Base-by-base conservation (phyloP, 2,888 invertebrate genomes). In the Ceramica pisi region DNA sequence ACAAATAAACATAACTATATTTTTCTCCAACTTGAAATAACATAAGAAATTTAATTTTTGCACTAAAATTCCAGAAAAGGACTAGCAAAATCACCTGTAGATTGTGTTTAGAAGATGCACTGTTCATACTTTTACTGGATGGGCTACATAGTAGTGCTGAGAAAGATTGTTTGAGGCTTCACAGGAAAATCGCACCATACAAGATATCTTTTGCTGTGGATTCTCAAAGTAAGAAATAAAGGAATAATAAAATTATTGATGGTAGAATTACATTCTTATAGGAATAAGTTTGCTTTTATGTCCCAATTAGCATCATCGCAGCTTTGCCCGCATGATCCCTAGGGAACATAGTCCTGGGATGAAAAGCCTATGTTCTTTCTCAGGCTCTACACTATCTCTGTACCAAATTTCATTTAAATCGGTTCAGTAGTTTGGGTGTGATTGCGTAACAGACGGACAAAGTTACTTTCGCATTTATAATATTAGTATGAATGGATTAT, bases 171-270 rank as follows among this genome's bases (percentile, higher is more conserved):
- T 91, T 97, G 61, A 94, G 96, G 75, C 94, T 98, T 55, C 97
- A 98, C 87, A 96, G 97, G 71, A 97, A 97, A 92, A 93, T 98
- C 72, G 97, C 98, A 19, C 98, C 98, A 0, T 98, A 97, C 88
- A 98, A 98, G 95, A 97, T 98, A 74, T 96, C 97, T 60, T 97
- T 98, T 90, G 96, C 96, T 26, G 90, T 97, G 62, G 89, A 96
- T 64, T 88, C 89, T 80, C 67, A 76, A 73, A 76, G 84, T 81
- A 76, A 65, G 61, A 21, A 21, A 14, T 16, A 48, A 26, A 21
- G 8, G 0, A 50, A 50, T 50, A 46, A 51, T n/a, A n/a, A n/a
- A n/a, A n/a, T n/a, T n/a, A n/a, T 53, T 12, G 16, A 21, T 55
- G 1, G 2, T 16, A 19, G 7, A 19, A 46, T n/a, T 23, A 10